Percentiles rank a stretch among this genome's conserved stretches.
phyloP scores from a whole-genome alignment of 2,113 vertebrate species.

The Siniperca chuatsi region DNA sequence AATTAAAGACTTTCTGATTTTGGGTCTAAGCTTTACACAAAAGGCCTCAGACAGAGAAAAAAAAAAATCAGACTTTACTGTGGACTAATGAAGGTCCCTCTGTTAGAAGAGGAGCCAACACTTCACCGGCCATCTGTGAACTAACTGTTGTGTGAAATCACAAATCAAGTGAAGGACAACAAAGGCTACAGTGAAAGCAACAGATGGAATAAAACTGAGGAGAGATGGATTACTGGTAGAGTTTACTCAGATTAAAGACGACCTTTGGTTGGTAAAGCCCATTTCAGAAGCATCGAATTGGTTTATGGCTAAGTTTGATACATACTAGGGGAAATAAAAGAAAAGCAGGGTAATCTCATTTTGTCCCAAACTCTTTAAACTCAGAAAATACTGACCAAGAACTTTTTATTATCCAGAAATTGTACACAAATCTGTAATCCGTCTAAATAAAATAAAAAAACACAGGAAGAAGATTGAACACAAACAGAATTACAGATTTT shows the following conservation, averaged over 20 bases:
- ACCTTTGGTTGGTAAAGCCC: not conserved
- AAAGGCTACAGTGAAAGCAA: not conserved
- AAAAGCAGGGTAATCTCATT: not conserved
- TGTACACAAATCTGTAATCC: not conserved
- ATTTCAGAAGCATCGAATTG: not conserved
- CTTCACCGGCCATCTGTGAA: slow-evolving; percentile 11
- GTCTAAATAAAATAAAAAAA: too few species aligned
- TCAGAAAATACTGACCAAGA: not conserved
- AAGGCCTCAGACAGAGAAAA: not conserved
- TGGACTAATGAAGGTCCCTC: not conserved
- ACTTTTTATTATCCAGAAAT: not conserved
- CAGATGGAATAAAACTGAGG: slow-evolving; percentile 6
- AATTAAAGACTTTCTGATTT: not conserved
- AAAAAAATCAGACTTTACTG: not conserved
- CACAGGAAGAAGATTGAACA: not conserved
- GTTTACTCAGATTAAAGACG: not conserved
- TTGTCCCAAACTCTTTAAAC: not conserved
- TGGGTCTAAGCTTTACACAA: not conserved
- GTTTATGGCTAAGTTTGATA: not conserved
- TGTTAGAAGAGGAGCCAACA: not conserved
- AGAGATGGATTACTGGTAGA: not conserved
- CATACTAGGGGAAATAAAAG: not conserved
- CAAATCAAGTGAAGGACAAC: not conserved
- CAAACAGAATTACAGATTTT: not conserved
- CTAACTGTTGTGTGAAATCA: slow-evolving; percentile 7